Percentiles rank a stretch among this genome's conserved stretches.
Evolutionary conservation across 2,888 invertebrate genomes (phyloP).

Genomic region (Ophioninae sp.): DNA sequence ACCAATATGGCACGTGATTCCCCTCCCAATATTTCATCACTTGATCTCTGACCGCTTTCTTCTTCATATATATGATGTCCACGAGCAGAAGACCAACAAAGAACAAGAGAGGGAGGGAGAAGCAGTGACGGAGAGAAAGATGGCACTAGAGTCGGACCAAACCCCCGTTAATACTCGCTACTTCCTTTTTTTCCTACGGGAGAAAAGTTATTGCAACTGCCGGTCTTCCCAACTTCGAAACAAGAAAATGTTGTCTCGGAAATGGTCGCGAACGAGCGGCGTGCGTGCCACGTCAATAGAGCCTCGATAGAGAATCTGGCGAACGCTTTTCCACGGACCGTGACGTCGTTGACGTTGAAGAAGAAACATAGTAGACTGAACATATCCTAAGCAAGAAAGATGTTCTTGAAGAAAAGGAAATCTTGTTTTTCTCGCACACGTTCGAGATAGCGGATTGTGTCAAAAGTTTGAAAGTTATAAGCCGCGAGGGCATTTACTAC

Average conservation of each 20-base stretch:
- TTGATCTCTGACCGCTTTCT: constrained; percentile 43
- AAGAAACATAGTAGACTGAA: neutral
- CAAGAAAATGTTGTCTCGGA: constrained; percentile 46
- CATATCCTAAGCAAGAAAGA: neutral
- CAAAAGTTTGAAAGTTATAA: neutral
- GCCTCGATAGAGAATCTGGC: constrained; percentile 26
- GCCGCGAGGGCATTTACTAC: neutral
- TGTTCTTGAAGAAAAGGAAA: neutral
- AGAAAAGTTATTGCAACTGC: constrained; percentile 62
- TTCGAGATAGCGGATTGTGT: neutral
- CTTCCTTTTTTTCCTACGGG: constrained; percentile 29
- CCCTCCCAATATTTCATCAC: constrained; percentile 63
- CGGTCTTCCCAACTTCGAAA: constrained; percentile 43
- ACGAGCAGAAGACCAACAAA: neutral
- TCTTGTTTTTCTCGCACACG: neutral
- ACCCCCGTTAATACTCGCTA: constrained; percentile 16
- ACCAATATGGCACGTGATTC: constrained; percentile 71
- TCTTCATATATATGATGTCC: constrained; percentile 49
- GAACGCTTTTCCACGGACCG: neutral
- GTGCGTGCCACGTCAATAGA: constrained; percentile 45
- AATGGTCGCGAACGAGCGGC: constrained; percentile 5
- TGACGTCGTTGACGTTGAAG: neutral
- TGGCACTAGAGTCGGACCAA: constrained; percentile 21
- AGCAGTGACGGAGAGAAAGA: constrained; percentile 5
- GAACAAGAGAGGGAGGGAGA: neutral